Evolutionary conservation across 2,113 vertebrate genomes (phyloP).

Genomic region (Chionomys nivalis): DNA sequence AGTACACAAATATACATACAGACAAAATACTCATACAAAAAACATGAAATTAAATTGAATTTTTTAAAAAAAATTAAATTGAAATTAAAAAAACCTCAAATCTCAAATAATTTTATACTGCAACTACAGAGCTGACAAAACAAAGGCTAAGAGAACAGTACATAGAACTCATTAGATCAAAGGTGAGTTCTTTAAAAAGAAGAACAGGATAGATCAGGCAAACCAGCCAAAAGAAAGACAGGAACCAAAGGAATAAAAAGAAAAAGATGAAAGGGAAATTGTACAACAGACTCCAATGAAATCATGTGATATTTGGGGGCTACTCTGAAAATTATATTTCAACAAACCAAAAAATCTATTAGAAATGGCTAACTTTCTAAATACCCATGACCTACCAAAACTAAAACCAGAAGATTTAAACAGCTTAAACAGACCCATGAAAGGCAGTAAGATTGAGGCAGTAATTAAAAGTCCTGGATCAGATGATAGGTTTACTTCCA

Average conservation of each 20-base stretch:
- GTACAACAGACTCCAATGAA: neutral
- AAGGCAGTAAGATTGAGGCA: neutral
- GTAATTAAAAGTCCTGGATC: neutral
- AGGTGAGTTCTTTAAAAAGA: neutral
- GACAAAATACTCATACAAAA: neutral
- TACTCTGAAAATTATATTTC: neutral
- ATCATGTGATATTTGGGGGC: neutral
- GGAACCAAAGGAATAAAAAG: neutral
- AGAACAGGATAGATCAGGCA: neutral
- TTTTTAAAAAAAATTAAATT: neutral
- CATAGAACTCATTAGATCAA: neutral
- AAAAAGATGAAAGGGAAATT: neutral
- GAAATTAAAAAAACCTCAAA: neutral
- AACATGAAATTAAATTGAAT: neutral
- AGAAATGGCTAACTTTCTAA: neutral
- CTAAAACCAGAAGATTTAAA: neutral
- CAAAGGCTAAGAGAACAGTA: neutral
- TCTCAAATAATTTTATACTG: neutral
- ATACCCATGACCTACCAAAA: neutral
- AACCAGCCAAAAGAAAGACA: neutral
- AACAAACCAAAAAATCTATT: neutral
- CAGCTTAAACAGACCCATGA: neutral
- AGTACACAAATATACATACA: neutral
- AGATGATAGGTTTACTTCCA: neutral
- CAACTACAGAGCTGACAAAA: neutral